These are phyloP conservation scores for Rhagium mordax DNA, from an alignment of 2,888 invertebrate species.

Conservation along the genomic window DNA sequence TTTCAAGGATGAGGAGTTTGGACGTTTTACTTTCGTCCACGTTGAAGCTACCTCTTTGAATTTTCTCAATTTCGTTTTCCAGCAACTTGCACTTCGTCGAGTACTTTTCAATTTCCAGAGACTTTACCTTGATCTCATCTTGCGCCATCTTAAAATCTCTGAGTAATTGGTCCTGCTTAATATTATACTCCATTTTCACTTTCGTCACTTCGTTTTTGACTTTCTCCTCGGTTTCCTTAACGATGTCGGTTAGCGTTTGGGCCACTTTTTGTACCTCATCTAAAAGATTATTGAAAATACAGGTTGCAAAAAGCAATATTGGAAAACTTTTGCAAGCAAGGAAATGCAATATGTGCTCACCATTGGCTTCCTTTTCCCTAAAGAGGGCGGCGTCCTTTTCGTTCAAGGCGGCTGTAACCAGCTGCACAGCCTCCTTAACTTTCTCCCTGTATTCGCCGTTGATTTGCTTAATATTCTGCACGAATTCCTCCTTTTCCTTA, in stretches of 20 bases:
- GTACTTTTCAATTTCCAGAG: slow-evolving; percentile 72
- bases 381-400: slow-evolving; percentile 74
- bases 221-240: slow-evolving; percentile 73
- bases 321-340: no score
- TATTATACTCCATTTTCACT: slow-evolving; percentile 74
- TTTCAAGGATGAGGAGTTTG: slow-evolving; percentile 71
- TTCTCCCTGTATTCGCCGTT: slow-evolving; percentile 72
- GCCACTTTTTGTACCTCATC: slow-evolving; percentile 74
- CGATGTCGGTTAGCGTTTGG: slow-evolving; percentile 71
- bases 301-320: no score
- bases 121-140: slow-evolving; percentile 74
- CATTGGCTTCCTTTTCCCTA: slow-evolving; percentile 69
- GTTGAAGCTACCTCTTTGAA: slow-evolving; percentile 66
- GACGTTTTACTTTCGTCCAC: slow-evolving; percentile 61
- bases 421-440: slow-evolving; percentile 73
- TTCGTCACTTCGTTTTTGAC: slow-evolving; percentile 75
- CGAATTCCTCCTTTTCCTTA: slow-evolving; percentile 65
- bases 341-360: no score
- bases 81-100: slow-evolving; percentile 73
- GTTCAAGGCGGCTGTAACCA: slow-evolving; percentile 73
- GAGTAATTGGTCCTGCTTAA: slow-evolving; percentile 74
- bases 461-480: slow-evolving; percentile 65
- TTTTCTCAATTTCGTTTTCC: slow-evolving; percentile 71
- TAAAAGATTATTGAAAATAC: slow-evolving; percentile 57
- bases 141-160: slow-evolving; percentile 74